phyloP scores from a whole-genome alignment of 2,113 vertebrate genomes.

The Tachuris rubrigastra region DNA sequence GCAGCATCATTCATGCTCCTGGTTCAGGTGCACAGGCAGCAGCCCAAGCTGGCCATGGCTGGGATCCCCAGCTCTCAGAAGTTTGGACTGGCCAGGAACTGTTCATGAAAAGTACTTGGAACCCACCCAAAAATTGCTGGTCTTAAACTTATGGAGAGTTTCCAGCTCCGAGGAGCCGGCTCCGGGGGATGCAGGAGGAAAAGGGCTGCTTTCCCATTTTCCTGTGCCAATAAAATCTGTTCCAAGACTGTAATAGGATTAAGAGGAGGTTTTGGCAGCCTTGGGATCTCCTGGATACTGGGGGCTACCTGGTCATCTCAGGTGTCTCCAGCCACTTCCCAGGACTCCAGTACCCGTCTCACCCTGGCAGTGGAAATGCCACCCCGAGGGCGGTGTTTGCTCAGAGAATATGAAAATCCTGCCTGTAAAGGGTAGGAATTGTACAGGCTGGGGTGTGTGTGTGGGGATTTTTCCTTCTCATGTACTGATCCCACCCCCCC shows the following conservation, averaged over 20 bases:
- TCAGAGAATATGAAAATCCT: not conserved
- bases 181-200: not conserved
- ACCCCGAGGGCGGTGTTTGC: not conserved
- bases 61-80: not conserved
- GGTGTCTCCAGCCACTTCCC: not conserved
- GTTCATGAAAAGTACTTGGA: not conserved
- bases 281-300: not conserved
- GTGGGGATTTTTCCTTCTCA: not conserved
- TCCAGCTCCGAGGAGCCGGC: not conserved
- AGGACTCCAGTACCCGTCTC: not conserved
- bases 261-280: not conserved
- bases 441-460: no score
- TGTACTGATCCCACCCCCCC: not conserved
- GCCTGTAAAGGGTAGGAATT: not conserved
- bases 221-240: rapidly evolving
- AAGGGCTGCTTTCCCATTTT: not conserved
- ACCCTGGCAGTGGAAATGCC: not conserved
- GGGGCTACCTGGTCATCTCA: not conserved
- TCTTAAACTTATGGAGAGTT: not conserved
- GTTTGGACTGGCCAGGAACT: not conserved
- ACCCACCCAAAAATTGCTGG: not conserved
- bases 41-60: not conserved
- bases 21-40: rapidly evolving
- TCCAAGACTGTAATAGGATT: rapidly evolving
- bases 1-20: not conserved